phyloP scores from a whole-genome alignment of 2,888 invertebrate species.

The Parnassius mnemosyne region DNA sequence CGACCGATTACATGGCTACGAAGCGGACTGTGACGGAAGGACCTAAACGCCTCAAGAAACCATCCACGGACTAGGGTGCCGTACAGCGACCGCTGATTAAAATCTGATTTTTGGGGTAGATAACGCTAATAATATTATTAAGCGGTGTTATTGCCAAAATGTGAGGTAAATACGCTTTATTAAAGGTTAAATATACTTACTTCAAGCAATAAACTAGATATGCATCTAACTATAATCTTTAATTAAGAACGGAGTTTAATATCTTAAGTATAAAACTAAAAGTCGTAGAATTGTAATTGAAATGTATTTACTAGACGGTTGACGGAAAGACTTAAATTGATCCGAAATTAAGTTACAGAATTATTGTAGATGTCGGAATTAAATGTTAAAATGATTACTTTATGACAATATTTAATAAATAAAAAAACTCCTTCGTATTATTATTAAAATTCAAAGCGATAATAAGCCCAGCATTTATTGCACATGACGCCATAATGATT shows the following conservation, averaged over 20 bases:
- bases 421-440: too few relatives aligned
- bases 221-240: slow-evolving; percentile 41
- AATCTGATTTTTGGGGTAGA: slow-evolving; percentile 3
- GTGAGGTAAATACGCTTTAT: not conserved
- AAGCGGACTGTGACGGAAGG: not conserved
- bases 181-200: not conserved
- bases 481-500: not conserved
- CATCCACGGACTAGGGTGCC: not conserved
- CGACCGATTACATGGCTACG: slow-evolving; percentile 35
- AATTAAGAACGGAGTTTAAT: too few relatives aligned
- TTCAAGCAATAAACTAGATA: not conserved
- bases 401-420: too few relatives aligned
- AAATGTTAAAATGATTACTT: not conserved
- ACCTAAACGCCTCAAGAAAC: not conserved
- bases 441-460: too few relatives aligned
- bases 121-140: not conserved
- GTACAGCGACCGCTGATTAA: not conserved
- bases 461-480: not conserved
- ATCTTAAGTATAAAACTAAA: too few relatives aligned
- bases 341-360: not conserved
- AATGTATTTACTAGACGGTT: too few relatives aligned
- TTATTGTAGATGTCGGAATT: not conserved
- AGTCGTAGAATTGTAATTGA: too few relatives aligned
- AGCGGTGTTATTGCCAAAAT: not conserved
- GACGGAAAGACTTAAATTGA: not conserved